A percentile compares a stretch with the other conserved stretches of the same genome.
These are phyloP conservation scores for Mus spretus DNA, from an alignment of 2,797 vertebrate species.

Conservation along the genomic window DNA sequence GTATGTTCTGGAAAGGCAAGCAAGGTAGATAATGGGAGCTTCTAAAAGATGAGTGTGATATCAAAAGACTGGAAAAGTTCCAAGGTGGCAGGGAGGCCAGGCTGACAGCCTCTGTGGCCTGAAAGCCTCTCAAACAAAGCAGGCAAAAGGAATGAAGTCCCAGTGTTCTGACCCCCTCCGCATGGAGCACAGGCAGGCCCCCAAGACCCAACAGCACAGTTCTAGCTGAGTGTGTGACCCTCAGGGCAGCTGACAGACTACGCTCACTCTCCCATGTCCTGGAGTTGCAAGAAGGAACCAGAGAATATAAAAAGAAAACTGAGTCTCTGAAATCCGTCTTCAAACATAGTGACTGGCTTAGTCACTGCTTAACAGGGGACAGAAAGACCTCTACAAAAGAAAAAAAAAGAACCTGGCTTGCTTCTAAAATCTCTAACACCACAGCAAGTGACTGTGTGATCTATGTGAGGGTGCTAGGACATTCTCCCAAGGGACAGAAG, in stretches of 20 bases:
- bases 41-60: not conserved
- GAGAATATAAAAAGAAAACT: not conserved
- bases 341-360: accelerated
- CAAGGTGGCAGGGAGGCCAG: not conserved
- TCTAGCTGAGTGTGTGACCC: not conserved
- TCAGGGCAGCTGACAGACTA: not conserved
- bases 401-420: not conserved
- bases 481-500: not conserved
- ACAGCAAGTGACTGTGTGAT: not conserved
- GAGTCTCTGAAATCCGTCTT: not conserved
- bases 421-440: not conserved
- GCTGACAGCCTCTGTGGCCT: not conserved
- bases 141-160: not conserved
- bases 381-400: not conserved
- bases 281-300: not conserved
- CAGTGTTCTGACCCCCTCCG: not conserved
- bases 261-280: not conserved
- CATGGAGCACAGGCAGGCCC: accelerated
- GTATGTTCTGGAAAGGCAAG: constrained; percentile 92
- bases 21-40: not conserved
- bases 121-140: not conserved
- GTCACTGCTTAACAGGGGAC: not conserved
- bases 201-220: accelerated
- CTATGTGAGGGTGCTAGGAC: not conserved
- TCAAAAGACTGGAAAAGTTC: accelerated